These are phyloP conservation scores for Drosophila subpulchrella DNA, from an alignment of 1,140 invertebrate species.

Conservation along the genomic window DNA sequence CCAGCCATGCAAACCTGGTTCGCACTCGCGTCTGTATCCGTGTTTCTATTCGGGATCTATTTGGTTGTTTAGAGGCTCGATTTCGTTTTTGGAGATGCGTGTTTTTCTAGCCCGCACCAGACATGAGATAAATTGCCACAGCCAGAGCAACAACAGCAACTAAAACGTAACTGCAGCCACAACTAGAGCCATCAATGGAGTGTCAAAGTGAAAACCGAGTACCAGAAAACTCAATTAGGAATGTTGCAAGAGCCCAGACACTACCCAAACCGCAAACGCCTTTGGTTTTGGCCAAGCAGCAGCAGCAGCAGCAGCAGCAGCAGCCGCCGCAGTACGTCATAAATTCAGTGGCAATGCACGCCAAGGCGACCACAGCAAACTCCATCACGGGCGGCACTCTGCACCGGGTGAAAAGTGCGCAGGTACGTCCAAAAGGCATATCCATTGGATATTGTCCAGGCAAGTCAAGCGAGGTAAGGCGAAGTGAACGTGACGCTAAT, in stretches of 20 bases:
- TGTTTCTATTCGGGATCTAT: neutral
- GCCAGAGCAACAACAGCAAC: conserved; percentile 10
- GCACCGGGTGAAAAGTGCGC: conserved; percentile 66
- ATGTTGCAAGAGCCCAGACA: conserved; percentile 57
- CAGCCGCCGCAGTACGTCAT: conserved; percentile 72
- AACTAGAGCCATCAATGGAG: conserved; percentile 59
- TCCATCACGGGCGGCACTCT: conserved; percentile 68
- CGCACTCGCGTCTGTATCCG: neutral
- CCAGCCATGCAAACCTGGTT: conserved; percentile 49
- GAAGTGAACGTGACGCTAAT: conserved; percentile 55
- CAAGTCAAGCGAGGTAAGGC: conserved; percentile 1
- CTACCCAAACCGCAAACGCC: conserved; percentile 39
- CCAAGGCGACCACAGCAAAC: conserved; percentile 70
- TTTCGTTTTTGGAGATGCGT: conserved; percentile 29
- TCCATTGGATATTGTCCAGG: neutral
- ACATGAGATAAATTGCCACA: conserved; percentile 55
- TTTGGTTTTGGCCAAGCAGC: conserved; percentile 34
- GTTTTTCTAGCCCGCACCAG: conserved; percentile 16
- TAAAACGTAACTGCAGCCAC: conserved; percentile 51
- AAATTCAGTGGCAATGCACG: conserved; percentile 75
- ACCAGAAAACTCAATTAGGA: conserved; percentile 81
- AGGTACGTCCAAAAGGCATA: conserved; percentile 48
- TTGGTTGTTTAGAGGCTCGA: neutral
- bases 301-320: conserved; percentile 36
- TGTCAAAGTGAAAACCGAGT: conserved; percentile 74